Evolutionary conservation across 1,140 invertebrate species (phyloP), one percentile per base, ranked within the genome.

Genomic region (Laupala kohalensis): DNA sequence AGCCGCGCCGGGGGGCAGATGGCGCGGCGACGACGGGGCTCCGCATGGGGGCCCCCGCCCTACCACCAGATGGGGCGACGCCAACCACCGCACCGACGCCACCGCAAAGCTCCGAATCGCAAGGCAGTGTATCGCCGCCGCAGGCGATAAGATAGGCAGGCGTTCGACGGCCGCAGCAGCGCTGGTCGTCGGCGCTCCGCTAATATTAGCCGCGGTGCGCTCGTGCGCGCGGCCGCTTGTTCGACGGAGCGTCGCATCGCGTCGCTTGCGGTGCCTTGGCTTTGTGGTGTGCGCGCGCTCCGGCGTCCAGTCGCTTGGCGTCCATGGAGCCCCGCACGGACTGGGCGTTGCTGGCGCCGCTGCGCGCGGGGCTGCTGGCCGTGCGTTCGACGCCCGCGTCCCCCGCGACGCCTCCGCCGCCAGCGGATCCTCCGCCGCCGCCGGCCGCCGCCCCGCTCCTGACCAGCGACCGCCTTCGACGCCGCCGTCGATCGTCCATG

Each of bases 351-450:
- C 76, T 87, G n/a, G 86, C 86, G 74, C 85, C 86, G 3, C 71
- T 87, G 27, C 87, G 86, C 78, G 81, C 85, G 0, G 84, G 85
- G 1, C 76, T 87, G 2, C 85, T 87, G 74, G 80, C 85, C 27
- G 67, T 24, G 25, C 19, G n/a, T 25, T 37, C 26, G 67, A 37
- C 25, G 28, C 9, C 69, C 9, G 63, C 37, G 65, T 65, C 12
- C 19, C 15, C 15, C 4, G 9, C 6, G 69, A 25, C 67, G 64
- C 28, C 53, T 64, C 37, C 37, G 12, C 4, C 70, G 5, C 84
- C 84, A 0, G 83, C 85, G 68, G 85, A 83, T 24, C 84, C 84
- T 3, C 82, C 84, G 4, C 72, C 86, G 62, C 84, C 82, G 0
- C 78, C 26, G 29, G 30, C 6, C 37, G 9, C 9, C 37, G 30